Evolutionary conservation across 1,140 invertebrate genomes (phyloP), one percentile per base, ranked within the genome.

Genomic region (Camponotus vicinus): DNA sequence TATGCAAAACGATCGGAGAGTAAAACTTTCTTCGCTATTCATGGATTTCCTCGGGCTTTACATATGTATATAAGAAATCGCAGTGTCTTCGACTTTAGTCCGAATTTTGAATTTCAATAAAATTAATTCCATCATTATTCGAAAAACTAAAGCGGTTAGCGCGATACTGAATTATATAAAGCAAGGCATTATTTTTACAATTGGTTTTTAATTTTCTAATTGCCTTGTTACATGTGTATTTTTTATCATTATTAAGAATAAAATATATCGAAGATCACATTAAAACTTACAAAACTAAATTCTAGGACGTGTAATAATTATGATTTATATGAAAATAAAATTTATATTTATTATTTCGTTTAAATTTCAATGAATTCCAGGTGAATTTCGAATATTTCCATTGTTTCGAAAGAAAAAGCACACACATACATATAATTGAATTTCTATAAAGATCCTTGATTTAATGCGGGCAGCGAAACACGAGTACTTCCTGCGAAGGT

Each of bases 401-500:
- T 55, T 66, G 49, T 73, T 63, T 32, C 32, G 52, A 45, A 45
- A 61, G 32, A 1, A 59, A 8, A 59, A 8, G 15, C 18, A 11
- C 1, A 45, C 8, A 45, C 42, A 9, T 9, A 70, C 45, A 45
- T 40, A 21, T 73, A n/a, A 83, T 83, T 83, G 55, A 32, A 75
- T 73, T 73, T 52, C 52, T 59, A 82, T 59, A 27, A 34, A 37
- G 55, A 75, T 61, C 79, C 79, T 83, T 83, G 42, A 73, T 37
- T 83, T 63, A 75, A 83, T 83, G 55, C 79, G 79, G 69, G 79
- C 8, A 42, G 3, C 67, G 69, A 49, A 45, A 82, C 37, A 82
- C 67, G 79, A 52, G 32, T 49, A 63, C 79, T 66, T 85, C 73
- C 49, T 78, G 42, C 37, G 66, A 85, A 88, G 88, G 80, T 63